Evolutionary conservation across 92 coral and sea anemone species (phyloP).

Genomic region (Phymanthus crucifer): DNA sequence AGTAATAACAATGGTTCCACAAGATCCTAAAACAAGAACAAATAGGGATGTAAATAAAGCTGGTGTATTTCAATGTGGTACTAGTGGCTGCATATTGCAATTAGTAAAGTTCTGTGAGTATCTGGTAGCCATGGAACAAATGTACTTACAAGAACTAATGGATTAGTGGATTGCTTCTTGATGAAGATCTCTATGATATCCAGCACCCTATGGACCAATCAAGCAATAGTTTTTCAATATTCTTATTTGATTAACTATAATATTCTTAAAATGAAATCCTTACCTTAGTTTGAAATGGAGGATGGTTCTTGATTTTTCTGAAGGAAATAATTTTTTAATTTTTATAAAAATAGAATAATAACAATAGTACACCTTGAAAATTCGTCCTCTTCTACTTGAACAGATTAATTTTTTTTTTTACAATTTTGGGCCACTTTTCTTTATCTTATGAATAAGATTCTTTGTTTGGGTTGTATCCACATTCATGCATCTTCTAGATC

Average conservation of each 20-base stretch:
- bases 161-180: slow-evolving; percentile 81
- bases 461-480: too few relatives aligned
- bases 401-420: too few relatives aligned
- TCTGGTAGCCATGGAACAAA: too few relatives aligned
- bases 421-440: too few relatives aligned
- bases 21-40: slow-evolving; percentile 53
- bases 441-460: too few relatives aligned
- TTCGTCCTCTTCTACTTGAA: too few relatives aligned
- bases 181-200: slow-evolving; percentile 86
- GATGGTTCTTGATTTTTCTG: slow-evolving; percentile 79
- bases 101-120: too few relatives aligned
- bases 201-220: slow-evolving; percentile 59
- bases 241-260: background rate
- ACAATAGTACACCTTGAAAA: too few relatives aligned
- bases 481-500: too few relatives aligned
- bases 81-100: too few relatives aligned
- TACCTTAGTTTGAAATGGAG: slow-evolving; percentile 91
- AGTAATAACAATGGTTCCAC: slow-evolving; percentile 74
- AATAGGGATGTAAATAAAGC: background rate
- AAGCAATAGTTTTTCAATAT: background rate
- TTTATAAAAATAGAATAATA: background rate
- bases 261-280: background rate
- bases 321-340: slow-evolving; percentile 7
- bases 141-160: slow-evolving; percentile 71
- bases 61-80: too few relatives aligned